Percentiles rank a stretch among this genome's conserved stretches.
Evolutionary conservation across 2,113 vertebrate species (phyloP).

Genomic region (Percina caprodes): DNA sequence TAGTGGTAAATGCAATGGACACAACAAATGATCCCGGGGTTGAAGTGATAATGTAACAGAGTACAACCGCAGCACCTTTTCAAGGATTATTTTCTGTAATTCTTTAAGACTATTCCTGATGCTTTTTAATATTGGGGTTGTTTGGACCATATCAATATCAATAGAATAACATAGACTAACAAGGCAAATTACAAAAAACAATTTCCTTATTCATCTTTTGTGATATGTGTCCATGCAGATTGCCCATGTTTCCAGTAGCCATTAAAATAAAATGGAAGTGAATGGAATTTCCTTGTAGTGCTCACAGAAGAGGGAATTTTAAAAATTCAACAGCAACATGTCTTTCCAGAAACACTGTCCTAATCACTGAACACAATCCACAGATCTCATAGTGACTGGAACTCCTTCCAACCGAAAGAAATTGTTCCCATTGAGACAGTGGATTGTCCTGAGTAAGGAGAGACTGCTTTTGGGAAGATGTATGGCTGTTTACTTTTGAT

Average conservation of each 20-base stretch:
- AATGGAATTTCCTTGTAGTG: background rate
- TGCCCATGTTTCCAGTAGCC: background rate
- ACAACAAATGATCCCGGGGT: conserved; percentile 4
- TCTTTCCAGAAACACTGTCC: background rate
- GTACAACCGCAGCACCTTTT: conserved; percentile 9
- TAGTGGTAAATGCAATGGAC: conserved; percentile 26
- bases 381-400: background rate
- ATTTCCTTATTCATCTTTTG: background rate
- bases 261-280: background rate
- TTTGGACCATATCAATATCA: conserved; percentile 5
- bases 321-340: background rate
- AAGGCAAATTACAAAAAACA: background rate
- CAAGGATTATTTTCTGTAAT: conserved; percentile 9
- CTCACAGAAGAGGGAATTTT: background rate
- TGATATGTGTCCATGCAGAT: background rate
- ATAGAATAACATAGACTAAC: background rate
- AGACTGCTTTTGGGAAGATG: background rate
- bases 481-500: background rate
- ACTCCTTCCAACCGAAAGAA: background rate
- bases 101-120: background rate
- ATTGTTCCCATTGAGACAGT: background rate
- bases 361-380: conserved; percentile 3
- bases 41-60: conserved; percentile 7
- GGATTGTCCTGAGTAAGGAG: background rate
- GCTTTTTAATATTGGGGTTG: background rate